Percentiles rank a stretch among this genome's conserved stretches.
phyloP scores from a whole-genome alignment of 1,140 invertebrate genomes.

The Panagrolaimus sp. region DNA sequence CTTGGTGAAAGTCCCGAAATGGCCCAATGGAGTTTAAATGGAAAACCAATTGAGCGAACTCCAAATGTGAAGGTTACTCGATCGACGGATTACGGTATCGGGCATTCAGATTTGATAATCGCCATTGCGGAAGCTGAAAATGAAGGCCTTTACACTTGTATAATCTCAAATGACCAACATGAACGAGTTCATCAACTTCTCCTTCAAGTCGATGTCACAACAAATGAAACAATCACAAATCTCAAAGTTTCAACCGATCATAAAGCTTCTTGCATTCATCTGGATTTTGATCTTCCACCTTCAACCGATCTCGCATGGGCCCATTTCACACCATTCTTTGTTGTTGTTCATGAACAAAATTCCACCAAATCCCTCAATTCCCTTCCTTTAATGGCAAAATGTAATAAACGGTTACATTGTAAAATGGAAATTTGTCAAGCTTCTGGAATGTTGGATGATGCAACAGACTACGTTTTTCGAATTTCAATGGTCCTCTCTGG shows the following conservation, averaged over 20 bases:
- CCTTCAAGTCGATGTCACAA: neutral
- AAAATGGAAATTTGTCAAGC: neutral
- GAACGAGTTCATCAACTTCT: slow-evolving; percentile 4
- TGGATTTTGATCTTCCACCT: neutral
- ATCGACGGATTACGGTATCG: neutral
- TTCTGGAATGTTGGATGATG: neutral
- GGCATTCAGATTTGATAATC: neutral
- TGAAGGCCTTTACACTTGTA: slow-evolving; percentile 8
- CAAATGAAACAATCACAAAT: slow-evolving; percentile 7
- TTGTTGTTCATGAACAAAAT: neutral
- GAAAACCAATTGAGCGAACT: neutral
- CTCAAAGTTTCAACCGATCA: neutral
- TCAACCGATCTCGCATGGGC: neutral
- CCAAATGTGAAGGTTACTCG: neutral
- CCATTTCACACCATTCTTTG: neutral
- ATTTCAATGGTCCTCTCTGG: neutral
- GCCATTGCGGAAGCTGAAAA: slow-evolving; percentile 9
- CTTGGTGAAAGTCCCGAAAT: neutral
- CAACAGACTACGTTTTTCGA: slow-evolving; percentile 3
- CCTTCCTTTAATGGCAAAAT: neutral
- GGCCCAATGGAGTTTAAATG: slow-evolving; percentile 7
- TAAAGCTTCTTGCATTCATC: neutral
- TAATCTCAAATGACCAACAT: neutral
- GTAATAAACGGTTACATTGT: neutral
- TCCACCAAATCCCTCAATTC: neutral